Evolutionary conservation across 1,140 invertebrate species (phyloP).

Genomic region (Eulimnadia texana): DNA sequence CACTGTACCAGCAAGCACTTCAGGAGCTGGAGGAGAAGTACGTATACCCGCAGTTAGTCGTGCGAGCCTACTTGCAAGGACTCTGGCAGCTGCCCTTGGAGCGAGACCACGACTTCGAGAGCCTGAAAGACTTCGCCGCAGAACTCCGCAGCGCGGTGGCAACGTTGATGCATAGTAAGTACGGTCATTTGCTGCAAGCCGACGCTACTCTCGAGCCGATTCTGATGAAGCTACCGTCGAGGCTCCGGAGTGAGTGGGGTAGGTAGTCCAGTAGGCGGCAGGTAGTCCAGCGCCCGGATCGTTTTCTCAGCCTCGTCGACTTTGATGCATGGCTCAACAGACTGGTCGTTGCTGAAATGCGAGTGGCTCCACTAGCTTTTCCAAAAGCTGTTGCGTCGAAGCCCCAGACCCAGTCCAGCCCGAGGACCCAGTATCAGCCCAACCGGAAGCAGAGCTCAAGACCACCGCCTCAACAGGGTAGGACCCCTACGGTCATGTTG

Average conservation of each 20-base stretch:
- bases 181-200: background rate
- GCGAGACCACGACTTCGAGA: background rate
- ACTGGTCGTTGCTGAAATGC: background rate
- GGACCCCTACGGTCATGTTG: too few species aligned
- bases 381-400: background rate
- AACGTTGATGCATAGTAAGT: background rate
- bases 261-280: too few species aligned
- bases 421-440: too few species aligned
- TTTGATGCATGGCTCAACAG: background rate
- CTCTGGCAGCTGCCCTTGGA: background rate
- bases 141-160: background rate
- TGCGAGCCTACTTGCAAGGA: background rate
- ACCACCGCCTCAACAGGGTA: too few species aligned
- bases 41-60: slow-evolving; percentile 3
- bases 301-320: background rate
- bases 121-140: background rate
- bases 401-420: too few species aligned
- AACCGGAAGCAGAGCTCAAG: too few species aligned
- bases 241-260: slow-evolving; percentile 3
- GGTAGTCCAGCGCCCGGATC: background rate
- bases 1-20: slow-evolving; percentile 2
- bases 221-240: background rate
- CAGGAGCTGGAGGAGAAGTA: slow-evolving; percentile 5
- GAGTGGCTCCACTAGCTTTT: background rate
- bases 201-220: background rate